Evolutionary conservation across 1,140 invertebrate species (phyloP).

Genomic region (Colletes gigas): DNA sequence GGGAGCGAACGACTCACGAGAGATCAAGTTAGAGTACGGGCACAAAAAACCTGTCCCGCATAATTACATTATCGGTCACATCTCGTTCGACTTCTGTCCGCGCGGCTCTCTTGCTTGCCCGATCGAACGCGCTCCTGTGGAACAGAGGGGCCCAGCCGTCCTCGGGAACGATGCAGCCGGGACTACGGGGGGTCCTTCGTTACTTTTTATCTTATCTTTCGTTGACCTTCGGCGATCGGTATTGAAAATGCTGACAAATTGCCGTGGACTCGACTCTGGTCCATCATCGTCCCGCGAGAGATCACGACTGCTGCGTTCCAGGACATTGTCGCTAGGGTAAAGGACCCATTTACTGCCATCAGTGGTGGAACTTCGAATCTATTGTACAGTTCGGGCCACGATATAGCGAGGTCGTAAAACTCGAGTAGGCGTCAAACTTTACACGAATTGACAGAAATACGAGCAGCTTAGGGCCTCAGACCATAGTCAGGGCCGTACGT

Average conservation of each 20-base stretch:
- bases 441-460: too few species aligned
- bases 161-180: constrained; percentile 33
- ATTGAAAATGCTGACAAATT: constrained; percentile 3
- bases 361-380: too few species aligned
- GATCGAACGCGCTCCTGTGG: constrained; percentile 36
- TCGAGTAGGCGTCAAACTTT: too few species aligned
- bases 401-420: too few species aligned
- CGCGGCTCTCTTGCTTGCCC: constrained; percentile 20
- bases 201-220: constrained; percentile 5
- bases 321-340: background rate
- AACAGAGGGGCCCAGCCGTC: constrained; percentile 18
- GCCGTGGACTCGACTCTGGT: background rate
- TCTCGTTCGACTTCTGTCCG: constrained; percentile 72
- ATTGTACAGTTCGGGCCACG: too few species aligned
- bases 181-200: constrained; percentile 31
- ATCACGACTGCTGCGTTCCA: too few species aligned
- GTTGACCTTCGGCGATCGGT: background rate
- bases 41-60: constrained; percentile 75
- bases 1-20: constrained; percentile 32
- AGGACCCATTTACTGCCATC: too few species aligned
- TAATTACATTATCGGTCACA: constrained; percentile 77
- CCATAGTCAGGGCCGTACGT: too few species aligned
- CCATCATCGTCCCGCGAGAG: background rate
- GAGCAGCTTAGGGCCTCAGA: too few species aligned
- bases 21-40: constrained; percentile 56